A percentile compares a stretch with the other conserved stretches of the same genome.
These are phyloP conservation scores for Latrodectus geometricus DNA, from an alignment of 1,140 invertebrate genomes.

Conservation along the genomic window DNA sequence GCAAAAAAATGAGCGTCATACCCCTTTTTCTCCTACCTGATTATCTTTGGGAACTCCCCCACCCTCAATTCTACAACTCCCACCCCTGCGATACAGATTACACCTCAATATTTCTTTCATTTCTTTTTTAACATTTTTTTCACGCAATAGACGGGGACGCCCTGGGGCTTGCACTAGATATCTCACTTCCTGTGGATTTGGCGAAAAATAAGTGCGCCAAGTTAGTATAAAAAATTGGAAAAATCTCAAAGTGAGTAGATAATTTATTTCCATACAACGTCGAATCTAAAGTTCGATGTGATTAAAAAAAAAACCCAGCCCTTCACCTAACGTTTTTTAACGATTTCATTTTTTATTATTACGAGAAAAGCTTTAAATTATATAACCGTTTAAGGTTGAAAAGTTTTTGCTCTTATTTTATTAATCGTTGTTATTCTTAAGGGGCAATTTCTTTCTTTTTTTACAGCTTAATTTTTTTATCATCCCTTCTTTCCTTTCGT, in stretches of 20 bases:
- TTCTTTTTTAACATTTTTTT: conserved; percentile 3
- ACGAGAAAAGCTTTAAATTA: conserved; percentile 23
- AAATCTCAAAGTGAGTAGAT: not conserved
- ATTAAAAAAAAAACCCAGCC: not conserved
- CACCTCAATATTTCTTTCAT: not conserved
- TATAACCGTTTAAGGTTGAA: conserved; percentile 13
- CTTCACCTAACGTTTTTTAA: not conserved
- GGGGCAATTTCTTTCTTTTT: not conserved
- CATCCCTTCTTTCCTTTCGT: too few species aligned
- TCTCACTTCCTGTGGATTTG: conserved; percentile 19
- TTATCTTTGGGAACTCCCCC: conserved; percentile 19
- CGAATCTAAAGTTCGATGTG: conserved; percentile 10
- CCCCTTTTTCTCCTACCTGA: conserved; percentile 8
- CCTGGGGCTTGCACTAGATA: conserved; percentile 32
- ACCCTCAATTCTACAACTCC: not conserved
- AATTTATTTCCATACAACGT: conserved; percentile 33
- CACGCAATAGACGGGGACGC: not conserved
- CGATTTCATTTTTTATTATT: not conserved
- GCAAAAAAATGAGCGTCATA: conserved; percentile 3
- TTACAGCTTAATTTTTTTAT: not conserved
- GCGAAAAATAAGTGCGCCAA: conserved; percentile 30
- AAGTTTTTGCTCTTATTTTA: conserved; percentile 16
- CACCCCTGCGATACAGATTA: conserved; percentile 27
- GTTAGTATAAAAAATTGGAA: not conserved
- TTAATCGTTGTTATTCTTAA: conserved; percentile 26